These are phyloP conservation scores for Anhinga rufa DNA, from an alignment of 2,113 vertebrate genomes.

Conservation along the genomic window DNA sequence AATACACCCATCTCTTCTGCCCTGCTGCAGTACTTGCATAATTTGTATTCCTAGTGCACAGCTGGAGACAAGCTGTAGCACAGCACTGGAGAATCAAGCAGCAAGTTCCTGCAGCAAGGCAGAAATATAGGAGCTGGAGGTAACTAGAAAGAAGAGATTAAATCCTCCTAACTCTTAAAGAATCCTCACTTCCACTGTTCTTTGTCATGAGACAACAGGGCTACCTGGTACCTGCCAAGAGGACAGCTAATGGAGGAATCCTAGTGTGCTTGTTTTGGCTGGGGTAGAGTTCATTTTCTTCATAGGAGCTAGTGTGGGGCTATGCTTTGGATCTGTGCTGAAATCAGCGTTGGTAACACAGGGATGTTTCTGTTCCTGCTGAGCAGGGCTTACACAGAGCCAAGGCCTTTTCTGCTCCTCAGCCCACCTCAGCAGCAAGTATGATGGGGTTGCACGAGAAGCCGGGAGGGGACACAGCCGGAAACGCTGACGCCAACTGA, in stretches of 20 bases:
- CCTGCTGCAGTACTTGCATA: not conserved
- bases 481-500: no score
- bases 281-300: no score
- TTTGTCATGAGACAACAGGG: not conserved
- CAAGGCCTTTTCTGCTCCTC: no score
- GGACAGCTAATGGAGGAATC: not conserved
- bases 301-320: no score
- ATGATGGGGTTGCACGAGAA: no score
- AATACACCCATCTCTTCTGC: not conserved
- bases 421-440: no score
- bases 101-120: not conserved
- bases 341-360: no score
- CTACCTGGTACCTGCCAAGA: not conserved
- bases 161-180: not conserved
- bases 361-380: no score
- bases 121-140: not conserved
- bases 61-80: not conserved
- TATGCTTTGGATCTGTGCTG: no score
- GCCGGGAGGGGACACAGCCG: no score
- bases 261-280: not conserved
- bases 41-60: constrained; percentile 37
- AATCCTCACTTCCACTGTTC: not conserved
- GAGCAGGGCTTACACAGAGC: no score
- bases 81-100: not conserved
- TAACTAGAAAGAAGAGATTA: not conserved